Base-by-base conservation (phyloP, 2,888 invertebrate genomes). In the Eilema depressum region DNA sequence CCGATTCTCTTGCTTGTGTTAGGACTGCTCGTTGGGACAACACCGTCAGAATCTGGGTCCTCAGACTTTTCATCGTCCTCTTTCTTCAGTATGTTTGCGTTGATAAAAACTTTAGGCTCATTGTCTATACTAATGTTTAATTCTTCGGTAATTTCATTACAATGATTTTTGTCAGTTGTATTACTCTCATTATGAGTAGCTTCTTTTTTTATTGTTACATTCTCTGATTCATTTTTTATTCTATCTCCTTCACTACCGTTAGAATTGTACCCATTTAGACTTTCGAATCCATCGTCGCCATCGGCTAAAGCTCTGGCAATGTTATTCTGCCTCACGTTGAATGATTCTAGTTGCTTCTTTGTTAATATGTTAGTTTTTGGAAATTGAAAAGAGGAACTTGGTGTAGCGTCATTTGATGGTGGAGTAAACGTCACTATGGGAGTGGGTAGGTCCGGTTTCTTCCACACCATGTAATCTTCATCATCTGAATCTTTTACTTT, bases 281-380 rank as follows among this genome's bases (percentile, higher is more conserved):
- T 98, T 92, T 98, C 98, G 85, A 98, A 98, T 20, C 98, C 98
- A 86, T 98, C 98, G 86, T 98, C 98, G 86, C 98, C 95, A 73
- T 96, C 96, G 37, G 93, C 93, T 62, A 94, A 88, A 0, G 90
- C 88, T 83, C 88, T 86, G 0, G 88, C 85, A 57, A 87, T 81
- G 60, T 88, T 88, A 68, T 88, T 89, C 70, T 92, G 92, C 71
- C 91, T 83, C 20, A 93, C 89, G 72, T 94, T 94, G 71, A 94
- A 93, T n/a, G 89, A 92, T 84, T 95, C 94, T 70, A 95, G 82
- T 75, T 93, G 92, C 79, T 93, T 95, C 80, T 92, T 94, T n/a
- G 94, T 95, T 63, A 95, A 81, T 75, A 91, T 82, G 66, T 93
- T 93, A 56, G 89, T 81, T 82, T 93, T 94, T 53, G 53, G 53